Percentiles rank a stretch among this genome's conserved stretches.
phyloP scores from a whole-genome alignment of 2,113 vertebrate genomes.

The Elaphurus davidianus region DNA sequence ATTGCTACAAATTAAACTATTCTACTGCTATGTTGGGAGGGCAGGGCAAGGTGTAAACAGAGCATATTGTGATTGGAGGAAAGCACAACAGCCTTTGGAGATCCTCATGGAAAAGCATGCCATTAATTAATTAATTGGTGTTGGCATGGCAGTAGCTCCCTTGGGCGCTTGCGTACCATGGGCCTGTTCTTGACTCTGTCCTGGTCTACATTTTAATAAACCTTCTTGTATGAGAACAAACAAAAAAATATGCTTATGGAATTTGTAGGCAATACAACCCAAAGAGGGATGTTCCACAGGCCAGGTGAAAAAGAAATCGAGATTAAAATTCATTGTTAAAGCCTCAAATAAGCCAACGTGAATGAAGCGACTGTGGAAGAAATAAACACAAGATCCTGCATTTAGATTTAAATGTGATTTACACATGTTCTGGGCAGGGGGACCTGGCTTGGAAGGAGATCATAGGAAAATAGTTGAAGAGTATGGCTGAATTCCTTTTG shows the following conservation, averaged over 20 bases:
- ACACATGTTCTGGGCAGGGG: neutral
- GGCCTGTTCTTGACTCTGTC: neutral
- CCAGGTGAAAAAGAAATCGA: neutral
- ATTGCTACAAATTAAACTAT: neutral
- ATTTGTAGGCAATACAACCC: neutral
- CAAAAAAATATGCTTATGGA: neutral
- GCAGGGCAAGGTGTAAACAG: neutral
- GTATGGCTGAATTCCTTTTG: neutral
- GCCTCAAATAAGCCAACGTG: neutral
- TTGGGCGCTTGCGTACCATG: fast-evolving
- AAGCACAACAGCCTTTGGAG: neutral
- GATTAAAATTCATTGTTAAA: neutral
- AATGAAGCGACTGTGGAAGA: neutral
- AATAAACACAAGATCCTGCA: neutral
- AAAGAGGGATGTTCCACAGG: neutral
- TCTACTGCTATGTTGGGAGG: neutral
- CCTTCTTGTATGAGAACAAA: neutral
- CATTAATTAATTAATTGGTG: neutral
- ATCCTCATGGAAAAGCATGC: neutral
- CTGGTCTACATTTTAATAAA: neutral
- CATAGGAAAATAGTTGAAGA: neutral
- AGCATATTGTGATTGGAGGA: neutral
- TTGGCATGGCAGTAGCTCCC: fast-evolving
- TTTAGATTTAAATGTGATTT: neutral
- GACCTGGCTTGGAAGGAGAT: neutral